Evolutionary conservation across 1,140 invertebrate genomes (phyloP).

Genomic region (Tetragnatha versicolor): DNA sequence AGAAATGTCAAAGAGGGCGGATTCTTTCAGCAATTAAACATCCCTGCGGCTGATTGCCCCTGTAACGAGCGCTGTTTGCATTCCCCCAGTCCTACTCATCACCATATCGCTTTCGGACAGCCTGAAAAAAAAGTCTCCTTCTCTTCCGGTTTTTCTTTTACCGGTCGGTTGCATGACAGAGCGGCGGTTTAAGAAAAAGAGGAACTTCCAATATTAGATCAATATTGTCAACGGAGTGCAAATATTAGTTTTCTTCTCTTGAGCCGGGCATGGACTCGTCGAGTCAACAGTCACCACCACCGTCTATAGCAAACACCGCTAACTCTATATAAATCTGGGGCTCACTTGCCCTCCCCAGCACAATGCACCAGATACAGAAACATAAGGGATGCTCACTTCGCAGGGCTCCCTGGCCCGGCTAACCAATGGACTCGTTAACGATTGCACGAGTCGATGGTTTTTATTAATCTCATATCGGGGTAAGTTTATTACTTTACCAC

Average conservation of each 20-base stretch:
- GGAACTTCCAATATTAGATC: slow-evolving; percentile 53
- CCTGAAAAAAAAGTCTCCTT: too few species aligned
- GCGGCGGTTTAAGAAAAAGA: slow-evolving; percentile 47
- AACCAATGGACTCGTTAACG: slow-evolving; percentile 10
- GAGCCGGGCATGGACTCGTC: slow-evolving; percentile 46
- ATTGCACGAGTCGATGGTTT: slow-evolving; percentile 16
- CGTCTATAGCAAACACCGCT: slow-evolving; percentile 49
- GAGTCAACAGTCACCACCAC: slow-evolving; percentile 53
- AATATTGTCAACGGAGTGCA: slow-evolving; percentile 54
- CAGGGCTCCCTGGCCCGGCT: slow-evolving; percentile 5
- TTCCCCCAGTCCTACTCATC: too few species aligned
- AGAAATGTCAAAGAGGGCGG: too few species aligned
- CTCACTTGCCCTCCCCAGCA: slow-evolving; percentile 9
- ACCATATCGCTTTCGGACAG: too few species aligned
- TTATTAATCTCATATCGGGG: slow-evolving; percentile 22
- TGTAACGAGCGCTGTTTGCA: too few species aligned
- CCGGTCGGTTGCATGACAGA: slow-evolving; percentile 52
- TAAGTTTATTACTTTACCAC: too few species aligned
- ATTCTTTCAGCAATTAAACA: too few species aligned
- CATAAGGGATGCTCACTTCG: slow-evolving; percentile 17
- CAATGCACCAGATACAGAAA: slow-evolving; percentile 44
- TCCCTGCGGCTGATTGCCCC: too few species aligned
- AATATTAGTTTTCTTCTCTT: slow-evolving; percentile 56
- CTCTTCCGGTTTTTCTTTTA: too few species aligned
- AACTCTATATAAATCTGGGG: slow-evolving; percentile 49